phyloP scores from a whole-genome alignment of 2,113 vertebrate genomes.

The Prionailurus viverrinus region DNA sequence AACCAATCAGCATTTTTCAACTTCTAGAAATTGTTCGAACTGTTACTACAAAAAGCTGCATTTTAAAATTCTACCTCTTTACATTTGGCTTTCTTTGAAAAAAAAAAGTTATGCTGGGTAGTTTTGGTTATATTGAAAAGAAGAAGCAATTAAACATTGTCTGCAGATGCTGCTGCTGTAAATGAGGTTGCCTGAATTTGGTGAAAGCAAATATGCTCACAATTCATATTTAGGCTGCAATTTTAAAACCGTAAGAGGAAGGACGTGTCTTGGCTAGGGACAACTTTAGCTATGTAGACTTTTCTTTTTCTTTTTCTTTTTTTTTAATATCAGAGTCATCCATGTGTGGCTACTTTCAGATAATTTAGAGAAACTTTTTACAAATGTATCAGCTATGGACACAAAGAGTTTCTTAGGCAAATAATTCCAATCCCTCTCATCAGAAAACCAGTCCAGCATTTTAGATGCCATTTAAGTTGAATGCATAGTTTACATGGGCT shows the following conservation, averaged over 20 bases:
- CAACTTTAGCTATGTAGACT: not conserved
- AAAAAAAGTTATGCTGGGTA: constrained; percentile 69
- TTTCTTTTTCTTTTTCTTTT: too few relatives aligned
- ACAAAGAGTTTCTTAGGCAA: not conserved
- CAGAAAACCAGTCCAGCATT: not conserved
- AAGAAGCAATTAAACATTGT: constrained; percentile 81
- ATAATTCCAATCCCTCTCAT: not conserved
- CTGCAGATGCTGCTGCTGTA: constrained; percentile 44
- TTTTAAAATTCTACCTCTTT: constrained; percentile 77
- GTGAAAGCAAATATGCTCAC: not conserved
- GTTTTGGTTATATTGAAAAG: constrained; percentile 76
- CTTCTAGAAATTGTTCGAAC: constrained; percentile 89
- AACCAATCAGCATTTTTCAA: constrained; percentile 88
- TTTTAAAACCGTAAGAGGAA: not conserved
- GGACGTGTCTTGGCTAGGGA: not conserved
- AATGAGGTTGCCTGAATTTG: constrained; percentile 10
- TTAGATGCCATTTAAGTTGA: not conserved
- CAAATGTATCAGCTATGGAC: not conserved
- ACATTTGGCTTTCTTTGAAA: not conserved
- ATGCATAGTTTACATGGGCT: not conserved
- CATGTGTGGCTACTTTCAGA: not conserved
- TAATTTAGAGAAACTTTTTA: not conserved
- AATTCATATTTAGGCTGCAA: not conserved
- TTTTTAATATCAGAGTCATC: not conserved
- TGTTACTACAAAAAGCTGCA: constrained; percentile 85